These are phyloP conservation scores for Canis aureus DNA, from an alignment of 2,113 vertebrate species.

Conservation along the genomic window DNA sequence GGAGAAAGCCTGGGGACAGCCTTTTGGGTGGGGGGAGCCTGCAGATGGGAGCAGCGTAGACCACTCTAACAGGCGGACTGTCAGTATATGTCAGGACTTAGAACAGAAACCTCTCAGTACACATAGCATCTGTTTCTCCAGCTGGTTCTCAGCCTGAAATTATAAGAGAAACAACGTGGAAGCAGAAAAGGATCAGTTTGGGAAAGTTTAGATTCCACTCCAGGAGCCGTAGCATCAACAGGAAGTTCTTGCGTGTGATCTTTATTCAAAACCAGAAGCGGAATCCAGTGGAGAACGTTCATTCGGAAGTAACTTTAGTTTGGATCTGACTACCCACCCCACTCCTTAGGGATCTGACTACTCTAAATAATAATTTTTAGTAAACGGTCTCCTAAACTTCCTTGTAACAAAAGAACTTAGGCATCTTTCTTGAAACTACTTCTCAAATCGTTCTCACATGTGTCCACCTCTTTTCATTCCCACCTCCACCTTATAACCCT, in stretches of 20 bases:
- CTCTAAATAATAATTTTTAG: not conserved
- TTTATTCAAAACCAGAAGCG: not conserved
- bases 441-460: not conserved
- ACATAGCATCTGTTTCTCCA: constrained; percentile 3
- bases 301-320: not conserved
- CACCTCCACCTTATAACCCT: not conserved
- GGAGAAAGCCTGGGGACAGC: not conserved
- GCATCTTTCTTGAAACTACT: not conserved
- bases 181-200: not conserved
- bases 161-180: not conserved
- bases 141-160: constrained; percentile 13
- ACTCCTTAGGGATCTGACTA: not conserved
- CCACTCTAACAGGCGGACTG: not conserved
- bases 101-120: not conserved
- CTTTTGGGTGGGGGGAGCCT: not conserved
- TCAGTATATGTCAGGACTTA: not conserved
- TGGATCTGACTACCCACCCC: not conserved
- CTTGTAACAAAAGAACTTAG: not conserved
- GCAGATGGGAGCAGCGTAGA: not conserved
- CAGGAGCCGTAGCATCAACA: not conserved
- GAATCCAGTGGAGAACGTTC: not conserved
- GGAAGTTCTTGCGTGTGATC: not conserved
- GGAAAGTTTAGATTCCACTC: not conserved
- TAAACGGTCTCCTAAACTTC: not conserved
- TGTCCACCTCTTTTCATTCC: not conserved